Evolutionary conservation across 1,140 invertebrate genomes (phyloP).

Genomic region (Meloidogyne floridensis): DNA sequence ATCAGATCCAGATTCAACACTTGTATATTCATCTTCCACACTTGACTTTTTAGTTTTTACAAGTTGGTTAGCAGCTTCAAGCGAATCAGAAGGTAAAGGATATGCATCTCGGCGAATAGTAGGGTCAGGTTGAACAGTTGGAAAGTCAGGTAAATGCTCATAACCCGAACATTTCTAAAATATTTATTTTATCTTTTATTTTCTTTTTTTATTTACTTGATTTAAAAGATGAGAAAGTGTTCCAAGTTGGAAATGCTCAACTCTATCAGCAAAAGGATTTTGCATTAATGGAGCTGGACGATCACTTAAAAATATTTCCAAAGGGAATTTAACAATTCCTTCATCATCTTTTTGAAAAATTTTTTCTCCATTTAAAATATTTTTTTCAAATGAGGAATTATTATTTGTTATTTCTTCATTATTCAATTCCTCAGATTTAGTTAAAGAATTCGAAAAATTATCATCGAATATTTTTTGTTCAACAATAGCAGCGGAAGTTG

Average conservation of each 20-base stretch:
- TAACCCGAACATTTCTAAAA: constrained; percentile 78
- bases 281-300: constrained; percentile 87
- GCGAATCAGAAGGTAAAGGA: constrained; percentile 65
- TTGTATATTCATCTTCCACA: constrained; percentile 35
- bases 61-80: constrained; percentile 59
- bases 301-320: constrained; percentile 79
- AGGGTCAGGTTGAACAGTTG: constrained; percentile 77
- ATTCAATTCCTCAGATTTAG: no score
- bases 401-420: no score
- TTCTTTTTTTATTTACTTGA: constrained; percentile 46
- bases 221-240: constrained; percentile 93
- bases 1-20: constrained; percentile 44
- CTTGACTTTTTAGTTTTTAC: constrained; percentile 45
- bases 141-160: constrained; percentile 83
- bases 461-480: no score
- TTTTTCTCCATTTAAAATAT: background rate
- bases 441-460: no score
- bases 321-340: background rate
- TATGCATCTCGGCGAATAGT: constrained; percentile 66
- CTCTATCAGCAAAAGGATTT: constrained; percentile 72
- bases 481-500: background rate
- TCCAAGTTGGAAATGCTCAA: constrained; percentile 84
- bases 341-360: no score
- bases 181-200: background rate
- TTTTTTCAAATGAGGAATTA: background rate